phyloP scores from a whole-genome alignment of 2,113 vertebrate species.

The Piaya cayana region DNA sequence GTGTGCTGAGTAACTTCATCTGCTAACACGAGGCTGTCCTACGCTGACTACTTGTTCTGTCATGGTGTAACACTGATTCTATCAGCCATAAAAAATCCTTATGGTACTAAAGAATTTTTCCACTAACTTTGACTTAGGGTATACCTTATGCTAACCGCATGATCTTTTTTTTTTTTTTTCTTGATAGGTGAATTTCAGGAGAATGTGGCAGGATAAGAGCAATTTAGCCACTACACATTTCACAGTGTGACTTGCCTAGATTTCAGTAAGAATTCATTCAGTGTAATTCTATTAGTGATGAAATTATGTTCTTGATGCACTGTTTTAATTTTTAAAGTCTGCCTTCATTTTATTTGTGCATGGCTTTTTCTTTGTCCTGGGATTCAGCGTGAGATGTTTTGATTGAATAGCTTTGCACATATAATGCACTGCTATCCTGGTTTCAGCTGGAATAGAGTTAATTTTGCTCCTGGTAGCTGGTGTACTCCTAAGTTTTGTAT shows the following conservation, averaged over 20 bases:
- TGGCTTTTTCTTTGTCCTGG: neutral
- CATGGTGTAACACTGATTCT: rapidly evolving
- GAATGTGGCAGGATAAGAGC: neutral
- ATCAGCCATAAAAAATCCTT: neutral
- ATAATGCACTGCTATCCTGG: neutral
- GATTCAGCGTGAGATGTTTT: neutral
- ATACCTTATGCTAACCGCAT: rapidly evolving
- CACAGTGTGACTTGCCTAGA: neutral
- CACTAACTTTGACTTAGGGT: rapidly evolving
- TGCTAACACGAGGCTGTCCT: neutral
- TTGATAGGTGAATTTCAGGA: neutral
- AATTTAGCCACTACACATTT: neutral
- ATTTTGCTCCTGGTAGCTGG: too few species aligned
- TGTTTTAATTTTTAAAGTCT: neutral
- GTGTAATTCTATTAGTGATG: neutral
- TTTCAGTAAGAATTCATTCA: neutral
- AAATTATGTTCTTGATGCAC: slow-evolving; percentile 9
- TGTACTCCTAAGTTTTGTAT: too few species aligned
- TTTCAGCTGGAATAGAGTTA: too few species aligned
- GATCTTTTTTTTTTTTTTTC: neutral
- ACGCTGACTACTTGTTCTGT: neutral
- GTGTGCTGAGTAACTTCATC: neutral
- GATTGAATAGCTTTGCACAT: neutral
- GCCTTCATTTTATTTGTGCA: neutral
- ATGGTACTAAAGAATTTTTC: neutral